A percentile compares a stretch with the other conserved stretches of the same genome.
These are phyloP conservation scores for Beaufortia kweichowensis DNA, from an alignment of 2,113 vertebrate species.

Conservation along the genomic window DNA sequence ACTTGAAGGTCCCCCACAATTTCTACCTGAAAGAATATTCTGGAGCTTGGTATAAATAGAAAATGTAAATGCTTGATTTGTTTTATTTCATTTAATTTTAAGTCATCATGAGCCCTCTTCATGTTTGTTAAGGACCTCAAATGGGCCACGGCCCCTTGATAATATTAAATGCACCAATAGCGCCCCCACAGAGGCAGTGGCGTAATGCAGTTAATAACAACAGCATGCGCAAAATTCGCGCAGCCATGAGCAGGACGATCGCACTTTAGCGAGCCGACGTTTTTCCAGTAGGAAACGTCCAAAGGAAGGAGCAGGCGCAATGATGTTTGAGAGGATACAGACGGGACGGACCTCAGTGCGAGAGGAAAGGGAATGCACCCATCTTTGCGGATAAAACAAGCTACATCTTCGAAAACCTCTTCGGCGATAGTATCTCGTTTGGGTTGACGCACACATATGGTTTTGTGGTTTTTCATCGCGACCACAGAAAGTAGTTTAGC, in stretches of 20 bases:
- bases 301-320: slow-evolving; percentile 61
- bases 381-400: slow-evolving; percentile 37
- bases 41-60: too few relatives aligned
- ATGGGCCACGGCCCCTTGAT: too few relatives aligned
- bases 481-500: slow-evolving; percentile 16
- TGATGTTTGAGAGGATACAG: slow-evolving; percentile 53
- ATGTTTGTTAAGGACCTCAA: too few relatives aligned
- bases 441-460: background rate
- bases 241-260: slow-evolving; percentile 35
- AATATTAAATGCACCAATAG: background rate
- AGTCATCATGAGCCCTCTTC: too few relatives aligned
- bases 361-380: slow-evolving; percentile 42
- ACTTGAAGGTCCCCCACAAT: too few relatives aligned
- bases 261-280: slow-evolving; percentile 17
- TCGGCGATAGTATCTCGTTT: background rate
- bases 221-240: slow-evolving; percentile 49
- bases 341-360: slow-evolving; percentile 59
- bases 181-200: slow-evolving; percentile 5
- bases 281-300: slow-evolving; percentile 61
- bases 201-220: background rate
- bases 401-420: background rate
- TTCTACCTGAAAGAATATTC: too few relatives aligned
- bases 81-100: too few relatives aligned
- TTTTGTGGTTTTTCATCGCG: slow-evolving; percentile 31
- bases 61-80: too few relatives aligned